A percentile compares a stretch with the other conserved stretches of the same genome.
Conservation (phyloP, 1,140 invertebrate genomes). For the Sipha flava region DNA sequence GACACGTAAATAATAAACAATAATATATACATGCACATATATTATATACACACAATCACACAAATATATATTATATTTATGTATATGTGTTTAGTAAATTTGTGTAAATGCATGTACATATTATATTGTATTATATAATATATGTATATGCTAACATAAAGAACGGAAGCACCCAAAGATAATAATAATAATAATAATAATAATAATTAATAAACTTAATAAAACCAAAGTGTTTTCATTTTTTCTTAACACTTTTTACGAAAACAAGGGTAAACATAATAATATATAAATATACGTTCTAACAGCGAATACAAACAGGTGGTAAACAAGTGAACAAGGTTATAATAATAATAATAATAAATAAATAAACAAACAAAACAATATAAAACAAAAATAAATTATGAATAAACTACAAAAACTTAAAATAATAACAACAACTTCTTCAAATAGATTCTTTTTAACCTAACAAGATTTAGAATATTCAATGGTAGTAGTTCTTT, state of each 20-base stretch:
- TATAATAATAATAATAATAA: background rate
- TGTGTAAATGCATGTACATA: background rate
- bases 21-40: background rate
- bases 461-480: constrained; percentile 20
- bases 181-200: background rate
- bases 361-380: background rate
- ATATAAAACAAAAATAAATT: background rate
- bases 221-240: background rate
- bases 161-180: constrained; percentile 8
- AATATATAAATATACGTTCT: background rate
- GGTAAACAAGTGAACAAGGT: constrained; percentile 5
- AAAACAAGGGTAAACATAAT: background rate
- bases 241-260: background rate
- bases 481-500: constrained; percentile 5
- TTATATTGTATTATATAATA: background rate
- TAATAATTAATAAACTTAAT: background rate
- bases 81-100: background rate
- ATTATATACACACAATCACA: background rate
- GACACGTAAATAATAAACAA: constrained; percentile 10
- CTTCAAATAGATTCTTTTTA: background rate
- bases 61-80: no score
- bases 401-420: background rate
- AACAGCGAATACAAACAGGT: background rate
- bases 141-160: background rate
- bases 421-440: constrained; percentile 1